Conservation (phyloP, 2,113 vertebrate genomes). For the Ramphastos sulfuratus region DNA sequence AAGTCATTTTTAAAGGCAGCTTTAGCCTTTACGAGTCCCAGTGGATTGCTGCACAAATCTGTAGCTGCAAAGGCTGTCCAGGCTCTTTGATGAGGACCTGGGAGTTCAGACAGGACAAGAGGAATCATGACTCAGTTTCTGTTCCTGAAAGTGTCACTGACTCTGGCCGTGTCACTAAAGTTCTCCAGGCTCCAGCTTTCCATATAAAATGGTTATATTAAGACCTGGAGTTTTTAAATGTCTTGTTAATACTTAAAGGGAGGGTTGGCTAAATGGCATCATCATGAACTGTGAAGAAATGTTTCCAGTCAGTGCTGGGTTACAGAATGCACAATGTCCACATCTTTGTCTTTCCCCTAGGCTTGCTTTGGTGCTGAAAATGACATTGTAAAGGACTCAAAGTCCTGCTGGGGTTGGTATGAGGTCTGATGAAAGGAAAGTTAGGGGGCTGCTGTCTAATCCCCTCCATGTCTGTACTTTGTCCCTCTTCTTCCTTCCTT, state of each 20-base stretch:
- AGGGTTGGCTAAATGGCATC: not conserved
- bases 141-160: not conserved
- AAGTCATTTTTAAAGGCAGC: slow-evolving; percentile 45
- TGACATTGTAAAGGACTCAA: not conserved
- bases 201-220: not conserved
- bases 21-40: slow-evolving; percentile 56
- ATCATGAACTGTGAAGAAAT: not conserved
- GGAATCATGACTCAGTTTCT: not conserved
- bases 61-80: slow-evolving; percentile 32
- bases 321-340: rapidly evolving
- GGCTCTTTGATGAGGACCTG: slow-evolving; percentile 38
- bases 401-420: not conserved
- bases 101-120: slow-evolving; percentile 12
- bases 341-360: not conserved
- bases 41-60: slow-evolving; percentile 7
- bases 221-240: not conserved
- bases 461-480: rapidly evolving
- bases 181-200: not conserved
- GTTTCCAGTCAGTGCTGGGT: not conserved
- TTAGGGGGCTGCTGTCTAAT: not conserved
- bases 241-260: not conserved
- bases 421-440: not conserved
- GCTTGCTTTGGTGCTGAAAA: not conserved
- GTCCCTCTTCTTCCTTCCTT: not conserved
- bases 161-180: not conserved